These are phyloP conservation scores for Apoda limacodes DNA, from an alignment of 2,888 invertebrate genomes.

Conservation along the genomic window DNA sequence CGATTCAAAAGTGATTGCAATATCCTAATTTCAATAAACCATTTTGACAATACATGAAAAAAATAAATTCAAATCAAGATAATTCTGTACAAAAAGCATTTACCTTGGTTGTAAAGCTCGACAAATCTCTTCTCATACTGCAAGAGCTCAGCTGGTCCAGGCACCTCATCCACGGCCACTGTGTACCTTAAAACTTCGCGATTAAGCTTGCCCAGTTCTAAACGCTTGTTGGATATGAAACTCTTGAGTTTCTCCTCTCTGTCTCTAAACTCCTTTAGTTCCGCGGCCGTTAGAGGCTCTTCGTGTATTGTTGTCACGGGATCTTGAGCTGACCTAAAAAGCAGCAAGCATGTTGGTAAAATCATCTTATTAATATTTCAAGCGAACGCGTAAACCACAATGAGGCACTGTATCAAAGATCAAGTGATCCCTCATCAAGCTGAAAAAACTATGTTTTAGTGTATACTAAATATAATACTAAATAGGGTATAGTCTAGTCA, in stretches of 20 bases:
- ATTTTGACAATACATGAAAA: background rate
- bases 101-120: conserved; percentile 95
- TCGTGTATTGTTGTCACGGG: conserved; percentile 37
- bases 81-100: background rate
- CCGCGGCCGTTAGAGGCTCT: conserved; percentile 42
- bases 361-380: too few relatives aligned
- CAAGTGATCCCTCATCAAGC: too few relatives aligned
- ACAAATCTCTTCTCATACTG: conserved; percentile 97
- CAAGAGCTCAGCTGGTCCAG: conserved; percentile 90
- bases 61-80: conserved; percentile 1
- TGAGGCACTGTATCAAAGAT: too few relatives aligned
- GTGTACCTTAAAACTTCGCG: conserved; percentile 84
- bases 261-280: conserved; percentile 48
- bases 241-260: conserved; percentile 48
- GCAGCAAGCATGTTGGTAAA: too few relatives aligned
- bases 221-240: conserved; percentile 48
- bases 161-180: conserved; percentile 91
- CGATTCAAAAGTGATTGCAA: too few relatives aligned
- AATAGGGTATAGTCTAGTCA: too few relatives aligned
- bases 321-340: too few relatives aligned
- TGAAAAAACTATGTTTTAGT: too few relatives aligned
- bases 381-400: too few relatives aligned
- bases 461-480: too few relatives aligned
- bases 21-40: background rate
- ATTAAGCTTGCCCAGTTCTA: conserved; percentile 83